These are phyloP conservation scores for Ramphastos sulfuratus DNA, from an alignment of 2,113 vertebrate genomes.

Conservation along the genomic window DNA sequence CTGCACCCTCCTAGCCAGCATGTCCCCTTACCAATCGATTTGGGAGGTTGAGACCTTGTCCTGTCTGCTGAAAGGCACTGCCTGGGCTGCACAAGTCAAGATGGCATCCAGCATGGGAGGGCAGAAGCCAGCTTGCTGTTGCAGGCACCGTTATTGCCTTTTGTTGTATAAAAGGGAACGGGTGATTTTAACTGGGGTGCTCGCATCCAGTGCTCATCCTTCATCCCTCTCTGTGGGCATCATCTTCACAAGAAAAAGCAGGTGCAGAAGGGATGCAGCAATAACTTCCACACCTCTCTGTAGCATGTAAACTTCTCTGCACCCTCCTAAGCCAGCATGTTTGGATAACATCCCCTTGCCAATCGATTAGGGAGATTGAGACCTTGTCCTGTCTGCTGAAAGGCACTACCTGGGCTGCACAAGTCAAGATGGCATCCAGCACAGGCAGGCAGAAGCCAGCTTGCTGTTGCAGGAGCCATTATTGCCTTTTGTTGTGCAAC, in stretches of 20 bases:
- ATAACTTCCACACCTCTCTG: not conserved
- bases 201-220: conserved; percentile 28
- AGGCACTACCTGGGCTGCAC: not conserved
- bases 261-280: not conserved
- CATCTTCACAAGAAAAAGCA: not conserved
- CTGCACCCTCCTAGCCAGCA: not conserved
- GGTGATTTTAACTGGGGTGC: no score
- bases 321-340: not conserved
- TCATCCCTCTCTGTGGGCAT: not conserved
- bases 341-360: not conserved
- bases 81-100: conserved; percentile 7
- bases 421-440: conserved; percentile 7
- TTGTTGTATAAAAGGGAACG: conserved; percentile 47
- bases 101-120: not conserved
- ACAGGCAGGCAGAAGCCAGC: not conserved
- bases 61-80: not conserved
- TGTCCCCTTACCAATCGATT: not conserved
- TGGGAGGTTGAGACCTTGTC: not conserved
- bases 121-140: conserved; percentile 2
- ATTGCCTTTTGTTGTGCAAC: conserved; percentile 51
- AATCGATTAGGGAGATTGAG: not conserved
- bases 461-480: not conserved
- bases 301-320: not conserved
- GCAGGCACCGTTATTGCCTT: conserved; percentile 9
- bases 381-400: not conserved